phyloP scores from a whole-genome alignment of 2,888 invertebrate genomes.

The Oegoconia quadripuncta region DNA sequence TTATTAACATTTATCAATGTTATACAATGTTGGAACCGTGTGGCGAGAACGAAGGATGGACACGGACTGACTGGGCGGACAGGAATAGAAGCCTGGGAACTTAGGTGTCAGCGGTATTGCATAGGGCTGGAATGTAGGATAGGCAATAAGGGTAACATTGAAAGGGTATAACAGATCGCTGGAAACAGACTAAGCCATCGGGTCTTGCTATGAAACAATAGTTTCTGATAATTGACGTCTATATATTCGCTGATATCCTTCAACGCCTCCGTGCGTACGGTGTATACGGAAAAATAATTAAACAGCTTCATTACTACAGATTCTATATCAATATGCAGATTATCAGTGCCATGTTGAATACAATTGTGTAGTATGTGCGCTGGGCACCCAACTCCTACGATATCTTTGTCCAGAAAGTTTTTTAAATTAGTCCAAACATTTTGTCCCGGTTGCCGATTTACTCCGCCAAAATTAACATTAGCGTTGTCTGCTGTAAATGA shows the following conservation, averaged over 20 bases:
- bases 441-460: conserved; percentile 14
- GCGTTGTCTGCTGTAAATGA: conserved; percentile 35
- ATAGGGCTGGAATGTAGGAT: too few relatives aligned
- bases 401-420: conserved; percentile 18
- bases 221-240: conserved; percentile 23
- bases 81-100: too few relatives aligned
- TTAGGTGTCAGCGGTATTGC: too few relatives aligned
- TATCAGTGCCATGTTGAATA: conserved; percentile 22
- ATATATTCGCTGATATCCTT: conserved; percentile 19
- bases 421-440: conserved; percentile 27
- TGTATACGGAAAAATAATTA: conserved; percentile 25
- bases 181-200: conserved; percentile 27
- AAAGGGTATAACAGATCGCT: too few relatives aligned
- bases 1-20: too few relatives aligned
- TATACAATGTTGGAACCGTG: too few relatives aligned
- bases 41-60: too few relatives aligned
- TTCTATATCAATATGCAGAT: conserved; percentile 12
- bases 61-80: too few relatives aligned
- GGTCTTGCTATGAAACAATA: conserved; percentile 25
- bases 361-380: conserved; percentile 28
- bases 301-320: conserved; percentile 18
- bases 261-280: conserved; percentile 22
- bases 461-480: conserved; percentile 38
- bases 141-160: too few relatives aligned
- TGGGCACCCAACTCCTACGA: conserved; percentile 27